phyloP scores from a whole-genome alignment of 2,113 vertebrate genomes.

The Pongo pygmaeus region DNA sequence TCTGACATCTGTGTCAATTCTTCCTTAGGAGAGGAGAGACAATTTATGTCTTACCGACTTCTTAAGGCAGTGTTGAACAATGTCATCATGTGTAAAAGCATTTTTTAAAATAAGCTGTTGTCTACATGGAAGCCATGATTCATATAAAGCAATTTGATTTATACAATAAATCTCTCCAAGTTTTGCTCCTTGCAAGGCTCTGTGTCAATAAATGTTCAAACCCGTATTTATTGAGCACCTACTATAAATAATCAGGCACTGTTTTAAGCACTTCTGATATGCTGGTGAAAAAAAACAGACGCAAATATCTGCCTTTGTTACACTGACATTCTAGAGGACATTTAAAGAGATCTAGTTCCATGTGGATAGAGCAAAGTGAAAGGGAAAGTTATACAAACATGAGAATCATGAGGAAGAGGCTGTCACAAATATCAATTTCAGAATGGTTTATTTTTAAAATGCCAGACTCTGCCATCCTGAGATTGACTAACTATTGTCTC shows the following conservation, averaged over 20 bases:
- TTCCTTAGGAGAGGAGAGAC: accelerated
- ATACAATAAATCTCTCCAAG: not conserved
- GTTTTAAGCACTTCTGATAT: not conserved
- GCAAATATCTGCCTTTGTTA: not conserved
- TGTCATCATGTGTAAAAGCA: accelerated
- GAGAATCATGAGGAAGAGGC: not conserved
- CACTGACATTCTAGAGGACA: not conserved
- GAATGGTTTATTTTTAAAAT: not conserved
- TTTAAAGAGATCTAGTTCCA: not conserved
- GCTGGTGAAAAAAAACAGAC: not conserved
- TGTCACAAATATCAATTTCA: not conserved
- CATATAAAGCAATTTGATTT: not conserved
- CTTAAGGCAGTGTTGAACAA: not conserved
- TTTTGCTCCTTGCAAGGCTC: not conserved
- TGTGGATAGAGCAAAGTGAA: not conserved
- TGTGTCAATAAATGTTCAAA: not conserved
- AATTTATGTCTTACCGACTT: not conserved
- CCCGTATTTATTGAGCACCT: not conserved
- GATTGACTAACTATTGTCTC: not conserved
- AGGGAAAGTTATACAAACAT: not conserved
- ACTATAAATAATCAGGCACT: not conserved
- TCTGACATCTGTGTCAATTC: accelerated
- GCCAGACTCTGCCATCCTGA: not conserved
- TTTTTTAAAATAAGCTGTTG: not conserved
- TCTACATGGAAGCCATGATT: accelerated